Base-by-base conservation (phyloP, 1,140 invertebrate species). In the Liolophura sinensis region DNA sequence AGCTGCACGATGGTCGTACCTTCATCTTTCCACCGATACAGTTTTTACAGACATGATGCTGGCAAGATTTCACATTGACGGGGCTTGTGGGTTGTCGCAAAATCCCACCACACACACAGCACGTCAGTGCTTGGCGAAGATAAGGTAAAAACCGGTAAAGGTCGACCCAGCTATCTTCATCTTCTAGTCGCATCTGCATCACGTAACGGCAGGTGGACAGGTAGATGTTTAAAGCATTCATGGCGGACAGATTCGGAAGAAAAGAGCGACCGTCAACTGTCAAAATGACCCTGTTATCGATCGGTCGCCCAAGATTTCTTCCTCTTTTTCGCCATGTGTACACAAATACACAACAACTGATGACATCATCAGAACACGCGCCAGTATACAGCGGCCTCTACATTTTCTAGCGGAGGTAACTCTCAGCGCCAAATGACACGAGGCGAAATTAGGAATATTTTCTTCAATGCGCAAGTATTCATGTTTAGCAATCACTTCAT, bases 151-250 rank as follows among this genome's bases (percentile, higher is more conserved):
- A 88, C 67, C 92, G 87, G 84, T 92, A 92, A 60, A 96, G 85
- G 84, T 95, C 93, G 56, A 88, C 88, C 89, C 92, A 92, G 40
- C 90, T 89, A 65, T 86, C 87, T 51, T 88, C 88, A 82, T 92
- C 90, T 65, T 90, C 89, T 11, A 86, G 81, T 68, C 90, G 86
- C 50, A 89, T 90, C 82, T 91, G 88, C 72, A 94, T 86, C 68
- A 93, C 90, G 78, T 92, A 86, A 68, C 92, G 89, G 86, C 91
- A 92, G 58, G 92, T 93, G 70, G 91, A 91, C 65, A 93, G 89
- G 85, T 94, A 95, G 60, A 94, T 87, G 83, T 89, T 93, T 54
- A 91, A 91, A 66, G 92, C 91, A 87, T 93, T 93, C 93, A 94
- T 94, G 31, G 31, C 9, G 31, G 31, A 40, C 31, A 3, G 31